A percentile compares a stretch with the other conserved stretches of the same genome.
phyloP scores from a whole-genome alignment of 2,113 vertebrate genomes.

The Pithys albifrons region DNA sequence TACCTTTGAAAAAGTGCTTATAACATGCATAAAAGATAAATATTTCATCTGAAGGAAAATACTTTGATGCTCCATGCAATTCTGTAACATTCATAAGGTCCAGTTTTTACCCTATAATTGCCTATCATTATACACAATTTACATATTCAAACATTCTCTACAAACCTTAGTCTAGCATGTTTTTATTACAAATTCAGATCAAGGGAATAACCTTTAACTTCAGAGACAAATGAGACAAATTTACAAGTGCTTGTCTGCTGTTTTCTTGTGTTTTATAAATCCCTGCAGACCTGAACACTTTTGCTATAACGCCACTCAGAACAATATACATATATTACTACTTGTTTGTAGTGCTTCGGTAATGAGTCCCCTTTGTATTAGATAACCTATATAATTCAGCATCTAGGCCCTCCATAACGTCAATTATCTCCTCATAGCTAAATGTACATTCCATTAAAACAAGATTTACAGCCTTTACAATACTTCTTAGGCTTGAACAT shows the following conservation, averaged over 20 bases:
- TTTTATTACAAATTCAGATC: conserved; percentile 88
- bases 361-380: conserved; percentile 86
- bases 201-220: conserved; percentile 90
- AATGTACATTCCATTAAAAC: conserved; percentile 81
- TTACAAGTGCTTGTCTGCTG: conserved; percentile 87
- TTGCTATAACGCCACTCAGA: conserved; percentile 80
- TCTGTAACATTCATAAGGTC: conserved; percentile 68
- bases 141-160: conserved; percentile 82
- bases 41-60: conserved; percentile 64
- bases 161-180: conserved; percentile 81
- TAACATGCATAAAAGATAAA: conserved; percentile 58
- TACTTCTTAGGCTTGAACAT: conserved; percentile 71
- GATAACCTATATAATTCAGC: conserved; percentile 80
- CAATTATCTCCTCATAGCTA: conserved; percentile 81
- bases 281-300: conserved; percentile 79
- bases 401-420: conserved; percentile 74
- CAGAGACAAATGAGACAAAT: conserved; percentile 87
- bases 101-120: conserved; percentile 82
- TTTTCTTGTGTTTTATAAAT: conserved; percentile 84
- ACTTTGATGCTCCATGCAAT: conserved; percentile 56
- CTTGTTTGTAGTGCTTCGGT: conserved; percentile 80
- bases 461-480: conserved; percentile 76
- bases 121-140: conserved; percentile 82
- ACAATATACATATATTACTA: conserved; percentile 84
- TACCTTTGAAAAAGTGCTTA: conserved; percentile 51